Base-by-base conservation (phyloP, 1,140 invertebrate genomes). In the Sipha flava region DNA sequence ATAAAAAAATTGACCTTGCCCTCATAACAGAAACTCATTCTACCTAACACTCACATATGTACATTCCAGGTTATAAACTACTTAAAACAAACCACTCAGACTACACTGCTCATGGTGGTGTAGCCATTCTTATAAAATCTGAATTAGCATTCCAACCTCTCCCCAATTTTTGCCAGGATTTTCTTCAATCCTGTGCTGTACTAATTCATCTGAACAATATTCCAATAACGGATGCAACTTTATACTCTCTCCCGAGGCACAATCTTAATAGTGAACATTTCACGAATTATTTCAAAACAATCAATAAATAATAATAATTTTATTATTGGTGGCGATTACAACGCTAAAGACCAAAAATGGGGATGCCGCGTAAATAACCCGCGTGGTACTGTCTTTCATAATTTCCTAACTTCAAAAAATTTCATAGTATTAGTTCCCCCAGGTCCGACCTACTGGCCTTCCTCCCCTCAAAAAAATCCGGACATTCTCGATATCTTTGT, bases 331-430 rank as follows among this genome's bases (percentile, higher is more conserved):
- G 85, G 85, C 0, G 84, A 86, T 66, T 86, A 82, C 57, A 87
- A 86, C 80, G 84, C 84, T n/a, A 86, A 87, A 82, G 83, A 86
- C 54, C 81, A 81, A 9, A 75, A 81, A 34, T 86, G 85, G 85
- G 85, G 85, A 0, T 86, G 84, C 1, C 84, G 85, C 80, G 73
- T 84, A 23, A 79, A 52, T 3, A 84, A 82, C n/a, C 79, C 85
- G 12, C 84, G 81, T 80, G 84, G 84, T 1, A 79, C 75, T 40
- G 81, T 85, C 66, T 80, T 86, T 1, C 82, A 84, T 18, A 80
- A 75, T 81, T 79, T 82, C 29, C 82, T 84, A 26, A 52, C 59
- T 16, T 59, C n/a, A 0, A 83, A 84, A 54, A 81, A 84, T 29
- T 70, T 49, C 34, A 43, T 31, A 57, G 45, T 77, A 23, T 43